These are phyloP conservation scores for Arbacia lixula DNA, from an alignment of 53 echinoderm and acorn worm species.

Conservation along the genomic window DNA sequence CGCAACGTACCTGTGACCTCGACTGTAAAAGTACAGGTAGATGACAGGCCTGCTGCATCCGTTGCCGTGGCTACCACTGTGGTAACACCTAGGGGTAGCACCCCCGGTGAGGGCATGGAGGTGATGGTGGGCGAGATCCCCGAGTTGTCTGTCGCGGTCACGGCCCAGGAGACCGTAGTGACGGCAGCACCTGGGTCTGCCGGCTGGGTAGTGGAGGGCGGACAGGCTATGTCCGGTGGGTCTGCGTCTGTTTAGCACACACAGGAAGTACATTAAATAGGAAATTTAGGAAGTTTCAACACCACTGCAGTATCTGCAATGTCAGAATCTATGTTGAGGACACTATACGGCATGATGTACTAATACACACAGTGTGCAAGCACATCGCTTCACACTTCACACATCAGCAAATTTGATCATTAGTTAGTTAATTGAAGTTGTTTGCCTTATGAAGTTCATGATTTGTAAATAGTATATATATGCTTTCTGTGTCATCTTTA, in stretches of 20 bases:
- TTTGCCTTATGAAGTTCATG: too few species aligned
- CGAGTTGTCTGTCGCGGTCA: constrained; percentile 30
- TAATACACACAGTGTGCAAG: too few species aligned
- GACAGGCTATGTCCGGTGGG: constrained; percentile 15
- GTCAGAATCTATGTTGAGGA: too few species aligned
- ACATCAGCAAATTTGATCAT: too few species aligned
- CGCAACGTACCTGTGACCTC: constrained; percentile 21
- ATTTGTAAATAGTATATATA: too few species aligned
- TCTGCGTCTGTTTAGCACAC: constrained; percentile 4
- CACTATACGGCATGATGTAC: too few species aligned
- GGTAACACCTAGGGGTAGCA: neutral
- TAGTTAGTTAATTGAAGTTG: too few species aligned
- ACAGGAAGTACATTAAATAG: too few species aligned
- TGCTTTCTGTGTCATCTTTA: too few species aligned
- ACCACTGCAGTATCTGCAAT: too few species aligned
- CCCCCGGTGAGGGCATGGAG: neutral
- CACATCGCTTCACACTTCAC: too few species aligned
- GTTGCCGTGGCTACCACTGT: constrained; percentile 27
- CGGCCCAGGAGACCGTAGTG: constrained; percentile 30
- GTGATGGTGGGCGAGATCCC: constrained; percentile 32
- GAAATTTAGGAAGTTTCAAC: too few species aligned
- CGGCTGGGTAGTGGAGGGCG: constrained; percentile 1
- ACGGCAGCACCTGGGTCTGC: neutral
- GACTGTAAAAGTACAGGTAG: constrained; percentile 33
- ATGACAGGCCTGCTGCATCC: neutral